Evolutionary conservation across 92 coral and sea anemone species (phyloP).

Genomic region (Bergia sp.): DNA sequence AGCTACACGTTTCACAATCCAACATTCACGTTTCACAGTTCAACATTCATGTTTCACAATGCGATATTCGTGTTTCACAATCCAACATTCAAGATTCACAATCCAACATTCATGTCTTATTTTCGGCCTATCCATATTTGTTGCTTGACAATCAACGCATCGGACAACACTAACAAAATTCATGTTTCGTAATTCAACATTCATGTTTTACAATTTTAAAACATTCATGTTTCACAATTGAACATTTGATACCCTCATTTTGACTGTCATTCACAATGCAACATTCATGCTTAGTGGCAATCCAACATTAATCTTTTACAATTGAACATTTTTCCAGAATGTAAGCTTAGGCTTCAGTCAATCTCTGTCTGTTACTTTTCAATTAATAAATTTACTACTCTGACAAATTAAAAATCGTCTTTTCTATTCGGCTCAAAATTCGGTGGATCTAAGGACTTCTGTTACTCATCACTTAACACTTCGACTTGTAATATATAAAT

Average conservation of each 20-base stretch:
- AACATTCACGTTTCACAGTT: background rate
- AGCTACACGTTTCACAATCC: background rate
- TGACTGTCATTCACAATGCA: background rate
- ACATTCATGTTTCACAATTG: too few relatives aligned
- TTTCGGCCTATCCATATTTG: too few relatives aligned
- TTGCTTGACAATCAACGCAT: too few relatives aligned
- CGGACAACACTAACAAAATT: too few relatives aligned
- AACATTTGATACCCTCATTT: background rate
- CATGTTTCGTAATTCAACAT: too few relatives aligned
- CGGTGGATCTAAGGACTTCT: conserved; percentile 8
- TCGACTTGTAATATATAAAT: conserved; percentile 11
- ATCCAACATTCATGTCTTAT: too few relatives aligned
- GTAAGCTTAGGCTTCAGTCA: background rate
- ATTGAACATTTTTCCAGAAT: background rate
- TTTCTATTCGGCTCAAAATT: background rate
- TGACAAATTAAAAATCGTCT: conserved; percentile 6
- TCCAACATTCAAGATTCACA: too few relatives aligned
- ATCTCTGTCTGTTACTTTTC: background rate
- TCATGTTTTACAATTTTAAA: too few relatives aligned
- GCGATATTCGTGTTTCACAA: too few relatives aligned
- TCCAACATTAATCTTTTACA: conserved; percentile 17
- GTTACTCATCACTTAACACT: conserved; percentile 5
- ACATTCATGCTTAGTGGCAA: conserved; percentile 1
- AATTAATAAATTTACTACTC: conserved; percentile 7
- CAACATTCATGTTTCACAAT: too few relatives aligned